These are phyloP conservation scores for Nephrocerus scutellatus DNA, from an alignment of 2,888 invertebrate genomes.

Conservation along the genomic window DNA sequence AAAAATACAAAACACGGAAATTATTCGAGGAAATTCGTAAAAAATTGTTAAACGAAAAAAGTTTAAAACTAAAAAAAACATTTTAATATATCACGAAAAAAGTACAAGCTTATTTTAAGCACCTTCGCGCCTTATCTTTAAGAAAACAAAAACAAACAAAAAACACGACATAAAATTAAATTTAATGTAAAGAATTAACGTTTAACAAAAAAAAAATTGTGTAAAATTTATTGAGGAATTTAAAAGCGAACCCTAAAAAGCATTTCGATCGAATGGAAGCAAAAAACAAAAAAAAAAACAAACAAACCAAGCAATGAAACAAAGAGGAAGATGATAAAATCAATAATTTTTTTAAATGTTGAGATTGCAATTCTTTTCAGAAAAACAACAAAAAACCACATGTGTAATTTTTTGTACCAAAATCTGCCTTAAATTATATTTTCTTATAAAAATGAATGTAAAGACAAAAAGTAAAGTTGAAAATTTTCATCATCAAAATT, in stretches of 20 bases:
- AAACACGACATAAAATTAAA: constrained; percentile 37
- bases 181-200: constrained; percentile 31
- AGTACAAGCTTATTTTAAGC: constrained; percentile 67
- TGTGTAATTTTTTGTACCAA: constrained; percentile 56
- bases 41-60: constrained; percentile 45
- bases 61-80: constrained; percentile 30
- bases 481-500: background rate
- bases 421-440: constrained; percentile 64
- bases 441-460: constrained; percentile 49
- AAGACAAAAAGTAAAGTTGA: constrained; percentile 17
- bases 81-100: constrained; percentile 56
- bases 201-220: constrained; percentile 36
- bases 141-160: constrained; percentile 50
- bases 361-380: background rate
- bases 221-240: constrained; percentile 28
- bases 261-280: constrained; percentile 29
- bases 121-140: constrained; percentile 68
- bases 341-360: background rate
- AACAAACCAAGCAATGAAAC: constrained; percentile 20
- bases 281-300: constrained; percentile 26
- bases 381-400: constrained; percentile 6
- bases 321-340: background rate
- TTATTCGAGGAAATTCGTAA: constrained; percentile 39
- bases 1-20: constrained; percentile 6
- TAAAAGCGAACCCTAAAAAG: constrained; percentile 18